These are phyloP conservation scores for Falco naumanni DNA, from an alignment of 2,797 vertebrate species.

Conservation along the genomic window DNA sequence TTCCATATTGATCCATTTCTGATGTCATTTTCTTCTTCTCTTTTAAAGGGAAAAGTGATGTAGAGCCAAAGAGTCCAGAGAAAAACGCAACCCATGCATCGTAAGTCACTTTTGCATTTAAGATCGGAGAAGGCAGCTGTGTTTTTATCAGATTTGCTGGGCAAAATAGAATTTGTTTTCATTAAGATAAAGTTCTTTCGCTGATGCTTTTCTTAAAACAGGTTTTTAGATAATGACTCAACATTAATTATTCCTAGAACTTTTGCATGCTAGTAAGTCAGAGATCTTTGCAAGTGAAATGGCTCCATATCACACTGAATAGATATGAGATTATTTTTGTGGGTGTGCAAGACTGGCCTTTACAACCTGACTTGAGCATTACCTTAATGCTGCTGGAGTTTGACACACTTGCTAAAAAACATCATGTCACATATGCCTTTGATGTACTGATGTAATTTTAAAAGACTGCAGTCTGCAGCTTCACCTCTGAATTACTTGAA, in stretches of 20 bases:
- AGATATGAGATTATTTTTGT: neutral
- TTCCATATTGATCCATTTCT: slow-evolving; percentile 51
- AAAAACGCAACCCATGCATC: slow-evolving; percentile 77
- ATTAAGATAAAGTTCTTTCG: slow-evolving; percentile 45
- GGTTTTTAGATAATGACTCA: slow-evolving; percentile 43
- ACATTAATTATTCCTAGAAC: slow-evolving; percentile 63
- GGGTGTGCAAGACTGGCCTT: slow-evolving; percentile 22
- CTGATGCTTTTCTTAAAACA: slow-evolving; percentile 51
- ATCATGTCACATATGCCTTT: slow-evolving; percentile 42
- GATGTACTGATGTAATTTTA: slow-evolving; percentile 66
- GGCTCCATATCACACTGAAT: neutral
- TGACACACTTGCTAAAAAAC: slow-evolving; percentile 46
- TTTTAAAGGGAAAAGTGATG: slow-evolving; percentile 80
- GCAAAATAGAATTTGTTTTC: slow-evolving; percentile 38
- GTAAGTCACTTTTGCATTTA: slow-evolving; percentile 77
- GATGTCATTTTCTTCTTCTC: slow-evolving; percentile 68
- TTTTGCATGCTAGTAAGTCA: slow-evolving; percentile 22
- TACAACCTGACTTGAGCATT: slow-evolving; percentile 13
- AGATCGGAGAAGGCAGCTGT: slow-evolving; percentile 23
- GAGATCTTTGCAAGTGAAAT: slow-evolving; percentile 44
- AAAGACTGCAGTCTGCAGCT: slow-evolving; percentile 57
- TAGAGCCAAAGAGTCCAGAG: slow-evolving; percentile 79
- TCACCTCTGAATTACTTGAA: slow-evolving; percentile 66
- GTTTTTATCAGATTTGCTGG: slow-evolving; percentile 52
- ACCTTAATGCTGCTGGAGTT: slow-evolving; percentile 41